Evolutionary conservation across 2,797 vertebrate genomes (phyloP).

Genomic region (Nyctibius grandis): DNA sequence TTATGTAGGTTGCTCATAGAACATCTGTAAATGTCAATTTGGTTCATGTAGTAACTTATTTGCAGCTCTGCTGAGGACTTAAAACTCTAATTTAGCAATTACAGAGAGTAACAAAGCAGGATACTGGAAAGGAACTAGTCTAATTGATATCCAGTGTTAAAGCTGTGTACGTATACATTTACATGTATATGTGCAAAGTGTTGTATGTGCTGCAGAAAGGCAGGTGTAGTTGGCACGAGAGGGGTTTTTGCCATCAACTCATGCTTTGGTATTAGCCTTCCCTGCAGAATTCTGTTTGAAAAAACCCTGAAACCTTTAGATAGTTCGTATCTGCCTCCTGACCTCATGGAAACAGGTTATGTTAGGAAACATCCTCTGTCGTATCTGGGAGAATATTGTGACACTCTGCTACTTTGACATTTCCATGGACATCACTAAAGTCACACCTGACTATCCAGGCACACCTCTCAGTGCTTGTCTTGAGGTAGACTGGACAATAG

Average conservation of each 20-base stretch:
- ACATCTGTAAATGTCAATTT: background rate
- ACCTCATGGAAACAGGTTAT: background rate
- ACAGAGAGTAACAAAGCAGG: background rate
- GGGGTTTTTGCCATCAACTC: background rate
- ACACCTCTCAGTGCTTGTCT: background rate
- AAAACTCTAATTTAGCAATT: background rate
- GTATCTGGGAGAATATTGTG: background rate
- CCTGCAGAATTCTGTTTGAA: background rate
- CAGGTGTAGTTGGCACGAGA: background rate
- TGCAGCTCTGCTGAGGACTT: background rate
- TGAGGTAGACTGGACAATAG: background rate
- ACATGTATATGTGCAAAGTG: no score
- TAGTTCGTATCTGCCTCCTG: background rate
- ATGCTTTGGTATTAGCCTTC: background rate
- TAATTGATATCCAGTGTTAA: background rate
- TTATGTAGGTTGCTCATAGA: background rate
- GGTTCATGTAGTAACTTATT: background rate
- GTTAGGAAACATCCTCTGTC: background rate
- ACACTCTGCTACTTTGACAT: rapidly evolving
- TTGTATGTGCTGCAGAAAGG: background rate
- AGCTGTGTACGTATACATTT: background rate
- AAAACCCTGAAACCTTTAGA: background rate
- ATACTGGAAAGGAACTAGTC: background rate
- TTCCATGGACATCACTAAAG: background rate
- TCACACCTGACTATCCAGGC: no score